Conservation (phyloP, 2,113 vertebrate genomes). For the Sebastes fasciatus region DNA sequence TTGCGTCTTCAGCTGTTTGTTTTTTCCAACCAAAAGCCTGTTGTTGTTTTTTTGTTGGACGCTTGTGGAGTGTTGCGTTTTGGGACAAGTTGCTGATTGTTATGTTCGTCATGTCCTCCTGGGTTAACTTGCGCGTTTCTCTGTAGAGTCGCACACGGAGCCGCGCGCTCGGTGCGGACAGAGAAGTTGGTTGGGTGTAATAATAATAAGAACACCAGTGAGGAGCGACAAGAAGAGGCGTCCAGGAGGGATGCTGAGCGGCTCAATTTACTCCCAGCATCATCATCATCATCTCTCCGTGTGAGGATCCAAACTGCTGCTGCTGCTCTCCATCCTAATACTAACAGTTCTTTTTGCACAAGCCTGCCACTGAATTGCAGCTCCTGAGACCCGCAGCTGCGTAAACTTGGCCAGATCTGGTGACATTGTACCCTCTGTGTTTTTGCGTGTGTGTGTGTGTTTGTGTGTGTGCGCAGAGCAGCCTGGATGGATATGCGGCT, state of each 20-base stretch:
- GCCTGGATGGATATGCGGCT: constrained; percentile 64
- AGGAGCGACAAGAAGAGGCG: constrained; percentile 24
- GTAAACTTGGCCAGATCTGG: constrained; percentile 70
- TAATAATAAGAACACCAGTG: constrained; percentile 28
- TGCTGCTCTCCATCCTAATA: constrained; percentile 27
- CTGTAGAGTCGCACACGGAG: constrained; percentile 25
- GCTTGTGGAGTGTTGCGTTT: constrained; percentile 27
- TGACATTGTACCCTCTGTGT: constrained; percentile 52
- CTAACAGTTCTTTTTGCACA: constrained; percentile 24
- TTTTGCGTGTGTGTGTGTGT: constrained; percentile 5
- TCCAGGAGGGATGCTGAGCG: constrained; percentile 16
- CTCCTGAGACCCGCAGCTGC: constrained; percentile 54
- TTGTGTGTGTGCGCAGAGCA: constrained; percentile 8
- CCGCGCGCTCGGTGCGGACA: constrained; percentile 11
- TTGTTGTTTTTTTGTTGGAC: too few relatives aligned
- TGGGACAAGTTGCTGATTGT: constrained; percentile 61
- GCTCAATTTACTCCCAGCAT: constrained; percentile 56
- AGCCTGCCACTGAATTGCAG: constrained; percentile 24
- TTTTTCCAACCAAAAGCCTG: neutral
- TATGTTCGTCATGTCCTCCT: constrained; percentile 48
- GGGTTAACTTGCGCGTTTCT: constrained; percentile 43
- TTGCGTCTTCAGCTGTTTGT: constrained; percentile 27
- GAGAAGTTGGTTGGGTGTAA: constrained; percentile 58
- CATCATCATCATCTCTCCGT: constrained; percentile 46
- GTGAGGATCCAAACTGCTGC: constrained; percentile 57